Conservation (phyloP, 2,797 vertebrate species). For the Lutjanus campechanus region DNA sequence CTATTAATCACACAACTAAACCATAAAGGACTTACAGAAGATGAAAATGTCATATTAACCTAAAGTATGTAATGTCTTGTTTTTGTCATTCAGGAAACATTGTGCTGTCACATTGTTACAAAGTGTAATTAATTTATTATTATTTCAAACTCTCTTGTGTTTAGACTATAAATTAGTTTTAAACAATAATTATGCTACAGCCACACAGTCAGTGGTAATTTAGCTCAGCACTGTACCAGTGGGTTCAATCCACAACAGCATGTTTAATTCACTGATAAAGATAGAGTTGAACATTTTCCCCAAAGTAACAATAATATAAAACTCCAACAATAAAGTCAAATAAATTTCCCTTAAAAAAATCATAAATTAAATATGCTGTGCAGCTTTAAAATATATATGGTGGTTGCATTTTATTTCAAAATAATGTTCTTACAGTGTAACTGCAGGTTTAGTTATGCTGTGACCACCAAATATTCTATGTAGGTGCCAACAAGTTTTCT, state of each 20-base stretch:
- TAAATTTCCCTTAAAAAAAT: neutral
- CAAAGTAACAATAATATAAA: neutral
- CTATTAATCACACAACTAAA: conserved; percentile 67
- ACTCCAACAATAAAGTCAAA: neutral
- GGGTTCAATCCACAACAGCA: neutral
- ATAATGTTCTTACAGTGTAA: neutral
- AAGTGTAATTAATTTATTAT: conserved; percentile 36
- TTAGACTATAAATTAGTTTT: conserved; percentile 30
- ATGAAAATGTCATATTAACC: conserved; percentile 54
- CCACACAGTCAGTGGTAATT: conserved; percentile 32
- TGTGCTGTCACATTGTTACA: conserved; percentile 29
- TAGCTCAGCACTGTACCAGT: neutral
- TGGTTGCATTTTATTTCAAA: neutral
- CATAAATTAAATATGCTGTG: neutral
- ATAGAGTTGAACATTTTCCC: conserved; percentile 6
- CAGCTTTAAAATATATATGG: neutral
- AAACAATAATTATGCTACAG: conserved; percentile 26
- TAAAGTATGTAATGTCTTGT: conserved; percentile 44
- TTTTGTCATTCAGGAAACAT: conserved; percentile 45
- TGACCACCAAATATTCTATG: no score
- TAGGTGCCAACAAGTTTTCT: no score
- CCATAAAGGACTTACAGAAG: conserved; percentile 38
- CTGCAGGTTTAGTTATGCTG: neutral
- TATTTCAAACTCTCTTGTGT: conserved; percentile 34
- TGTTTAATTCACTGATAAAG: neutral